Base-by-base conservation (phyloP, 2,888 invertebrate species). In the Panopea generosa region DNA sequence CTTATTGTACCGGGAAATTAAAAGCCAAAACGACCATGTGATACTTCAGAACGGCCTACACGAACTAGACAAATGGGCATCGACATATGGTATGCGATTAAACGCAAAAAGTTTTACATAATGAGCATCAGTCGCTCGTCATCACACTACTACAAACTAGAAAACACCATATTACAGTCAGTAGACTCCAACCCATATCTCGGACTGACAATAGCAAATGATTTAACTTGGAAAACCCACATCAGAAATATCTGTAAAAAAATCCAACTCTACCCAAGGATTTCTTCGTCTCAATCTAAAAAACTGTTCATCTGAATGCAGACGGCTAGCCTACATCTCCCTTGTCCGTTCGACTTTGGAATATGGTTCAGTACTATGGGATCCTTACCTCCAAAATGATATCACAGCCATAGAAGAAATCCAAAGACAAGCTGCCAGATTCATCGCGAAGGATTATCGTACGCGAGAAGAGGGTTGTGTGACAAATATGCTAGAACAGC, bases 351-450 rank as follows among this genome's bases (percentile, higher is more conserved):
- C 79, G 7, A 72, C 65, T 16, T 3, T 84, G 2, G 84, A 82
- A 57, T 75, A 75, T 52, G 68, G 78, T 2, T 18, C 47, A 9
- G 45, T 63, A 1, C 29, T 77, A 9, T 81, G 78, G 76, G 70
- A 78, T 55, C 72, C 72, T 1, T 69, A 71, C 47, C 24, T 38
- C 4, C 38, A 75, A 24, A 57, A 60, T 27, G 76, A 76, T 27
- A 81, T 71, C 16, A n/a, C 67, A 22, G 67, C 63, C 43, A n/a
- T 77, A 18, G 69, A 77, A 60, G 62, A 38, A 0, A 52, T 74
- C 11, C 69, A 78, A 47, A 49, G 53, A 11, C 40, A 52, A 27
- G 72, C 67, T 2, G 66, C 65, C 11, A 14, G 74, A 16, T 68
- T 68, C 62, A 68, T 74, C 26, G 63, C 63, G 11, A 52, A 33